phyloP scores from a whole-genome alignment of 2,888 invertebrate species.

The Sylvicola cinctus region DNA sequence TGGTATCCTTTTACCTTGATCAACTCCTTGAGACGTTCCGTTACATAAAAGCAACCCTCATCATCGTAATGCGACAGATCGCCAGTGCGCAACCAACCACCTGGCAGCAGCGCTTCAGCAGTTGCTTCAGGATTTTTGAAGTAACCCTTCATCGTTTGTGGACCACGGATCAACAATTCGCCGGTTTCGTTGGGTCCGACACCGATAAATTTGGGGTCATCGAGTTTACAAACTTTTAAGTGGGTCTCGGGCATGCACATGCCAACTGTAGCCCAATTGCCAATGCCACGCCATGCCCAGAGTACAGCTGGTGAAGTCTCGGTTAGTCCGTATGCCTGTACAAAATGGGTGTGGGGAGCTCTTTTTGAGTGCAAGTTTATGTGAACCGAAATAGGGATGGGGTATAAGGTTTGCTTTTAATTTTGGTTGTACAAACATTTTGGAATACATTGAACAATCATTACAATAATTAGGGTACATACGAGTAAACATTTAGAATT shows the following conservation, averaged over 20 bases:
- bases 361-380: not conserved
- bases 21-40: constrained; percentile 50
- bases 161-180: constrained; percentile 45
- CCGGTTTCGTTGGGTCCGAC: constrained; percentile 37
- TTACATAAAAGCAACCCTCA: constrained; percentile 35
- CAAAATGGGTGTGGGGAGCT: constrained; percentile 1
- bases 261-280: constrained; percentile 23
- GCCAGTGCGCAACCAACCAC: constrained; percentile 49
- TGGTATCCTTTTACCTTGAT: constrained; percentile 43
- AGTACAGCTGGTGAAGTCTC: constrained; percentile 37
- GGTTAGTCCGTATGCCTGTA: constrained; percentile 40
- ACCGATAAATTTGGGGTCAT: constrained; percentile 26
- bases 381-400: too few species aligned
- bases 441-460: too few species aligned
- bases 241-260: constrained; percentile 33
- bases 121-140: constrained; percentile 46
- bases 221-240: constrained; percentile 32
- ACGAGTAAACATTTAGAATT: too few species aligned
- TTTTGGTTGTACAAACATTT: too few species aligned
- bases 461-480: too few species aligned
- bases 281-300: constrained; percentile 10
- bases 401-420: too few species aligned
- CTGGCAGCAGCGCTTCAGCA: constrained; percentile 35
- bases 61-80: constrained; percentile 39
- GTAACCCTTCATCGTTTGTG: constrained; percentile 58